Conservation (phyloP, 2,888 invertebrate species). For the Hydrotaea diabolus region DNA sequence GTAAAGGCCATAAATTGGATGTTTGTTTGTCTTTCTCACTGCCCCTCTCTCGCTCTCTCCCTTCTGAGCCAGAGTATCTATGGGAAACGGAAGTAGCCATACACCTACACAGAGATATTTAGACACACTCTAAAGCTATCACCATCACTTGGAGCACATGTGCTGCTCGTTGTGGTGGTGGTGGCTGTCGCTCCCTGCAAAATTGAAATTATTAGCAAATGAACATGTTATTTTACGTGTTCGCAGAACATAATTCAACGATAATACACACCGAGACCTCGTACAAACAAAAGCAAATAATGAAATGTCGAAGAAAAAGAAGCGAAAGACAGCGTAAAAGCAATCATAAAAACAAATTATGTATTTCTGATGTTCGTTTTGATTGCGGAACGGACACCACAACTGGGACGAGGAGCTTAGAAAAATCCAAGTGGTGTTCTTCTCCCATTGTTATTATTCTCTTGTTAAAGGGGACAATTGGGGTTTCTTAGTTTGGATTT, state of each 20-base stretch:
- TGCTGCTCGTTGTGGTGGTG: neutral
- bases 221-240: slow-evolving; percentile 63
- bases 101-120: neutral
- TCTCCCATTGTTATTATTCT: too few relatives aligned
- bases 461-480: too few relatives aligned
- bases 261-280: neutral
- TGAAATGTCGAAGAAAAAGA: slow-evolving; percentile 17
- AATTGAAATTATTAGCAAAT: slow-evolving; percentile 35
- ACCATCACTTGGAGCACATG: neutral
- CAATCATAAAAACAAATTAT: neutral
- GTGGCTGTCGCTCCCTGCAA: neutral
- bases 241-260: slow-evolving; percentile 55
- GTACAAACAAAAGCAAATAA: neutral
- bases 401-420: neutral
- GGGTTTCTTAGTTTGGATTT: too few relatives aligned
- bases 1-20: slow-evolving; percentile 55
- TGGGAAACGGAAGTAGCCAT: slow-evolving; percentile 35
- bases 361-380: neutral
- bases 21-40: slow-evolving; percentile 40
- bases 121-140: neutral
- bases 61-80: neutral
- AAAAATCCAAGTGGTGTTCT: too few relatives aligned
- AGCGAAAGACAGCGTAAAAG: neutral
- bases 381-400: slow-evolving; percentile 3
- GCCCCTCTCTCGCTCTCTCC: neutral